Conservation (phyloP, 2,797 vertebrate species). For the Danio jaintianensis region DNA sequence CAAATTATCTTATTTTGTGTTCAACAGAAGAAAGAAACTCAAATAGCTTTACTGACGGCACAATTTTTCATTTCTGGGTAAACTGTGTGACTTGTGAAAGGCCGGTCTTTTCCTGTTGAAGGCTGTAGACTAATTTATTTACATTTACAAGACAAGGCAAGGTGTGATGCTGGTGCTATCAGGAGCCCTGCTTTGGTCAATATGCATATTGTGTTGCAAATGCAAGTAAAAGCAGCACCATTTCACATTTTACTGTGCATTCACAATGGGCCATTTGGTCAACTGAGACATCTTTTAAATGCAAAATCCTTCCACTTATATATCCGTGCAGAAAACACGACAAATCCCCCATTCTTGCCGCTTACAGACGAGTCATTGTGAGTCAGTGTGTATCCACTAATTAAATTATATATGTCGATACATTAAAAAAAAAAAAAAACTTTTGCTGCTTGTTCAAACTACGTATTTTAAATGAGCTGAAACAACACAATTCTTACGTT, state of each 20-base stretch:
- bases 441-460: too few relatives aligned
- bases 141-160: constrained; percentile 38
- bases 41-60: too few relatives aligned
- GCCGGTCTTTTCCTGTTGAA: constrained; percentile 9
- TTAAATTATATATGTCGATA: neutral
- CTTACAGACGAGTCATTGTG: constrained; percentile 25
- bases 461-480: too few relatives aligned
- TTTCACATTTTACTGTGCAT: neutral
- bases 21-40: too few relatives aligned
- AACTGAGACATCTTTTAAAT: constrained; percentile 1
- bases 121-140: neutral
- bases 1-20: too few relatives aligned
- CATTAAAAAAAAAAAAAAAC: too few relatives aligned
- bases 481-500: too few relatives aligned
- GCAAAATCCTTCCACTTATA: constrained; percentile 11
- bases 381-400: constrained; percentile 16
- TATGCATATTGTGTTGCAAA: constrained; percentile 52
- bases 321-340: constrained; percentile 19
- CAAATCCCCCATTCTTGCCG: neutral
- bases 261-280: constrained; percentile 20
- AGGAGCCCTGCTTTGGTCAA: constrained; percentile 4
- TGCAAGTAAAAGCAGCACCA: constrained; percentile 26
- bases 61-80: too few relatives aligned
- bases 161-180: constrained; percentile 18
- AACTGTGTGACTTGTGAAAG: neutral